These are phyloP conservation scores for Odontomachus brunneus DNA, from an alignment of 1,140 invertebrate genomes.

Conservation along the genomic window DNA sequence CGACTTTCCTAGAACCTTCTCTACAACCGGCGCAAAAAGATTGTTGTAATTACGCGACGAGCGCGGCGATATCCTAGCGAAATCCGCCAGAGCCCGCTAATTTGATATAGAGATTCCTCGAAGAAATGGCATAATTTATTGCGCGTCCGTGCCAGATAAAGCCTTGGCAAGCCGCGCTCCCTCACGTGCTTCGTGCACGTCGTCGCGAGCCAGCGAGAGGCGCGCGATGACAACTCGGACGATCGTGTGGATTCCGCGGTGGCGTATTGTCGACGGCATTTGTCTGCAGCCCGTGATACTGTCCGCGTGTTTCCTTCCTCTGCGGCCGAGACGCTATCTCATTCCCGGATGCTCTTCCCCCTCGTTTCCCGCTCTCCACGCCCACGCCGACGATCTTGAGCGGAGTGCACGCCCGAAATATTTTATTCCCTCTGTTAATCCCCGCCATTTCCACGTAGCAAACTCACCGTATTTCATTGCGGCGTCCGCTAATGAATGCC, in stretches of 20 bases:
- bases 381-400: slow-evolving; percentile 20
- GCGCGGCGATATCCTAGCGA: neutral
- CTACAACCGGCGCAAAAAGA: slow-evolving; percentile 1
- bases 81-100: slow-evolving; percentile 15
- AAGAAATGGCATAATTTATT: neutral
- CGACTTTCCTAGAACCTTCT: slow-evolving; percentile 1
- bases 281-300: slow-evolving; percentile 3
- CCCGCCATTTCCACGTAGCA: slow-evolving; percentile 49
- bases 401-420: slow-evolving; percentile 24
- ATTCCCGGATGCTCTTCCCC: neutral
- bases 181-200: too few relatives aligned
- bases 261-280: slow-evolving; percentile 11
- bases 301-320: neutral
- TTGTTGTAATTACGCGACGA: slow-evolving; percentile 46
- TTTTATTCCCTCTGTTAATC: slow-evolving; percentile 61
- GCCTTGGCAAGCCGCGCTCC: too few relatives aligned
- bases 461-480: slow-evolving; percentile 50
- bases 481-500: slow-evolving; percentile 62
- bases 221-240: neutral
- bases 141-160: neutral
- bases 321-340: neutral
- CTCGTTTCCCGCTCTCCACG: neutral
- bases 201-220: too few relatives aligned
- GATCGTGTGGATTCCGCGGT: neutral
- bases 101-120: neutral